Evolutionary conservation across 2,113 vertebrate genomes (phyloP), one percentile per base, ranked within the genome.

Genomic region (Jacana jacana): DNA sequence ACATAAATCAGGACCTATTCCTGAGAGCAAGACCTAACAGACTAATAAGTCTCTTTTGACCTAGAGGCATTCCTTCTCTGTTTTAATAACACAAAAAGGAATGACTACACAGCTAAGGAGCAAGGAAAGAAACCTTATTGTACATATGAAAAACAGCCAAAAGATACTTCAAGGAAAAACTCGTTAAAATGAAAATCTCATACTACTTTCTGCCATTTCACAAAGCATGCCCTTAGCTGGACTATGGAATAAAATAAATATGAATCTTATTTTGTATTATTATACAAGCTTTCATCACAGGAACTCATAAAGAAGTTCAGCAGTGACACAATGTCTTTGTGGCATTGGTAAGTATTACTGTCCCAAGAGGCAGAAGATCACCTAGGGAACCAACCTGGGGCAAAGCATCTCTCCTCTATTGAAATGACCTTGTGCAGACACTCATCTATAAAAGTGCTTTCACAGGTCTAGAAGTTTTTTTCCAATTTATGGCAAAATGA

Each of bases 1-100:
- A 58, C 40, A 64, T 69, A 92, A 92, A 91, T 80, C 73, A 65
- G 58, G 11, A 72, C 63, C 27, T 88, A 49, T 86, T 81, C 61
- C 55, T 91, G 79, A 91, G 79, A 96, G 72, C 51, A 94, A 48
- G 13, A 96, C 78, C 75, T 93, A 81, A 60, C 49, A 90, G 44
- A 61, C 13, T 78, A 91, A 52, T 71, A 96, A 88, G 81, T 92
- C 57, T 91, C 48, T 90, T 91, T 95, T 57, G 52, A 85, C 65
- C 90, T 57, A 48, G 90, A 94, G 91, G 94, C 89, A 91, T 95
- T 94, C 73, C 28, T 92, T 84, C 80, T 96, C 66, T 60, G 64
- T 94, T 97, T 97, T 97, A 97, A 97, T 96, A 94, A 94, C 63
- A 95, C 69, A 93, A 95, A 94, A 96, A 63, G 13, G n/a, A 95